Percentiles rank a stretch among this genome's conserved stretches.
Conservation (phyloP, 1,140 invertebrate genomes). For the Grapholita molesta region DNA sequence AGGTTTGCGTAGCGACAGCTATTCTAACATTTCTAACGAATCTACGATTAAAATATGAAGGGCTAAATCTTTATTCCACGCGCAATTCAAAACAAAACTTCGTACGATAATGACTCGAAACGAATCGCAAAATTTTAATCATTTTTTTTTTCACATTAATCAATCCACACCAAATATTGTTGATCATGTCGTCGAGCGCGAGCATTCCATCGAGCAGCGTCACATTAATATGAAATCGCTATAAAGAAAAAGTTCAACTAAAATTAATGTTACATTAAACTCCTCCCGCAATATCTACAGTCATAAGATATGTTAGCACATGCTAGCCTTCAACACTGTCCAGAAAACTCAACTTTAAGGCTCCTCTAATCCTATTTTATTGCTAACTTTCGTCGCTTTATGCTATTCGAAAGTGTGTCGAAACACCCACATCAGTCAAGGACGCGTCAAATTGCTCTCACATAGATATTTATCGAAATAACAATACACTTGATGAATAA, state of each 20-base stretch:
- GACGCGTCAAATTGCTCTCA: constrained; percentile 10
- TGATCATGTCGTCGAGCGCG: constrained; percentile 34
- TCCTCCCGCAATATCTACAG: constrained; percentile 53
- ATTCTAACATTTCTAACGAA: constrained; percentile 4
- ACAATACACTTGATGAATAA: constrained; percentile 23
- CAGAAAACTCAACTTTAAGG: constrained; percentile 42
- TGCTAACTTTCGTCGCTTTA: constrained; percentile 52
- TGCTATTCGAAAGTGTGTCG: constrained; percentile 36
- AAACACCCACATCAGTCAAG: constrained; percentile 3
- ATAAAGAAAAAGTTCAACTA: constrained; percentile 72
- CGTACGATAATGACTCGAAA: not conserved
- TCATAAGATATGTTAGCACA: constrained; percentile 71
- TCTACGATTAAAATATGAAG: not conserved
- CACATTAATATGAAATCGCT: constrained; percentile 69
- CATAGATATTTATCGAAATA: constrained; percentile 22
- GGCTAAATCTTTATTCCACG: not conserved
- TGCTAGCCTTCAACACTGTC: constrained; percentile 37
- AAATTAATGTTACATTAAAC: constrained; percentile 64
- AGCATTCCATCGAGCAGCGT: constrained; percentile 58
- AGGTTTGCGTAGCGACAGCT: constrained; percentile 12
- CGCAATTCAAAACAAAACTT: not conserved
- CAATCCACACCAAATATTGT: constrained; percentile 34
- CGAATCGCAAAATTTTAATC: not conserved
- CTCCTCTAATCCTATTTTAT: constrained; percentile 61
- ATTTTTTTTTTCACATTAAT: constrained; percentile 23